Evolutionary conservation across 30 jellyfish, hydroid and myxozoan genomes (phyloP), one percentile per base, ranked within the genome.

Genomic region (Nemopilema nomurai): DNA sequence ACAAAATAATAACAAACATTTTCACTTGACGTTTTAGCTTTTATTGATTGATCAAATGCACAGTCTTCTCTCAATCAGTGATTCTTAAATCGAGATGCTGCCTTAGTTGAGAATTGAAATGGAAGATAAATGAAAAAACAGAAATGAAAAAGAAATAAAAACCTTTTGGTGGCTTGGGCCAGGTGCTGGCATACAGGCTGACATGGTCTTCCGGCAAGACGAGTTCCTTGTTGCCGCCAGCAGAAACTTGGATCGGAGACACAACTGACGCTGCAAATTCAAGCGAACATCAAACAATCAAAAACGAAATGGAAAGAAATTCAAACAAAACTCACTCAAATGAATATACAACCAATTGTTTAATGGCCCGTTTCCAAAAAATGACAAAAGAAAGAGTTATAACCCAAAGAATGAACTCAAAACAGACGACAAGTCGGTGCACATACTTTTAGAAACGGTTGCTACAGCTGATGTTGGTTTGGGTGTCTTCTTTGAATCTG

Each of bases 131-230:
- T n/a, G n/a, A n/a, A n/a, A n/a, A n/a, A 41, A 41, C 57, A 3
- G 13, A 41, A 3, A 13, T 13, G 13, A 41, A 6, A 41, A 6
- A 41, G 57, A 41, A 6, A 41, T 3, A 41, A 6, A 41, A 77
- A 94, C 99, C 99, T 80, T 94, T 77, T 29, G 96, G 90, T 62
- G 95, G 97, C 68, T 94, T 94, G 4, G 99, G 99, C 99, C 99
- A 94, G 1, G 99, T 81, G 88, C 99, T 94, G 21, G 99, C 97
- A 53, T 89, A 94, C 51, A 94, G 81, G 67, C 91, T 85, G 83
- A 89, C 97, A 41, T 94, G 72, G 29, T 94, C 87, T 68, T 89
- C 93, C 0, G 99, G 99, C 22, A 94, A 89, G 0, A 87, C 82
- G 21, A 94, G 74, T 50, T 77, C 97, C 23, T 96, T 89, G 91